phyloP scores from a whole-genome alignment of 92 coral and sea anemone genomes.

The Zoanthus sociatus region DNA sequence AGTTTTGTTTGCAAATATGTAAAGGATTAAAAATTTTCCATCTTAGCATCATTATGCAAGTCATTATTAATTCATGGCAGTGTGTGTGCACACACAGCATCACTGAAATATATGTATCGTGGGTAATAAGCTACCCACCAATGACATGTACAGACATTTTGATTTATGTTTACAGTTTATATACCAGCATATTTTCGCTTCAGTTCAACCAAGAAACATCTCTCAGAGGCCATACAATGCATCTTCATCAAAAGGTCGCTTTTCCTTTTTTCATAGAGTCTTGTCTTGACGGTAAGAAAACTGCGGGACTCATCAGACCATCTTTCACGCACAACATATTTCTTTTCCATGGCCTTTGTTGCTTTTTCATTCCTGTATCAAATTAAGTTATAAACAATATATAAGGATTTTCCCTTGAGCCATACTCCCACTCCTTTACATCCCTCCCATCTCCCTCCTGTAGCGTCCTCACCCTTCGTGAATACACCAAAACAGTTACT shows the following conservation, averaged over 20 bases:
- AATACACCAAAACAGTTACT: neutral
- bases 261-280: slow-evolving; percentile 52
- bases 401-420: neutral
- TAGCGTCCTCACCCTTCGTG: neutral
- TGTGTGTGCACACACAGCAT: neutral
- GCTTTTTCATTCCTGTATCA: slow-evolving; percentile 51
- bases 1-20: neutral
- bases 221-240: slow-evolving; percentile 58
- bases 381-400: slow-evolving; percentile 6
- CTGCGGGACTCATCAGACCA: slow-evolving; percentile 54
- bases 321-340: slow-evolving; percentile 46
- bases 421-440: neutral
- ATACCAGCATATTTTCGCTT: slow-evolving; percentile 60
- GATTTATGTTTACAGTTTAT: neutral
- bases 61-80: neutral
- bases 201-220: slow-evolving; percentile 58
- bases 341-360: slow-evolving; percentile 44
- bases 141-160: neutral
- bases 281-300: slow-evolving; percentile 52
- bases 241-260: slow-evolving; percentile 55
- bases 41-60: neutral
- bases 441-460: neutral
- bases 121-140: neutral
- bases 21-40: neutral
- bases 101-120: neutral